Percentiles rank a stretch among this genome's conserved stretches.
Conservation (phyloP, 2,888 invertebrate species). For the Drosophila setosimentum region DNA sequence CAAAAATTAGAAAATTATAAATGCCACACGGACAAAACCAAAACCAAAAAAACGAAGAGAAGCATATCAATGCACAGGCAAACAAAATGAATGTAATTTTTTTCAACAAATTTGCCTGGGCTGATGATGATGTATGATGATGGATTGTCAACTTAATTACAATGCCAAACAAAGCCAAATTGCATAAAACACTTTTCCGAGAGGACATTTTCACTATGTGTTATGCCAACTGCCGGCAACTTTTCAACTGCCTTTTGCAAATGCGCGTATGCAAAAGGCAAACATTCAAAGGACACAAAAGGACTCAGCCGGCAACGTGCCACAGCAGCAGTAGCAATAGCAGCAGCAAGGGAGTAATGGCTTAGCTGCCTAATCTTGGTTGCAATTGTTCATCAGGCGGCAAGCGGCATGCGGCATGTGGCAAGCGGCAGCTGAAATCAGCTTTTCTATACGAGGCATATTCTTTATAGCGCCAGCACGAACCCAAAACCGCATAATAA, state of each 20-base stretch:
- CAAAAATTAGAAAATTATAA: constrained; percentile 41
- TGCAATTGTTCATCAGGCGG: constrained; percentile 63
- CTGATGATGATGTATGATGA: constrained; percentile 82
- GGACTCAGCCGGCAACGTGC: constrained; percentile 54
- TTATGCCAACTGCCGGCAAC: constrained; percentile 46
- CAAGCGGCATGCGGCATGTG: constrained; percentile 8
- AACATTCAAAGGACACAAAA: constrained; percentile 51
- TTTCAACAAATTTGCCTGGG: constrained; percentile 23
- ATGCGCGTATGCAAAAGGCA: constrained; percentile 58
- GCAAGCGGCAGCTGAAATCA: constrained; percentile 24
- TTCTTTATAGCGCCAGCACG: constrained; percentile 33
- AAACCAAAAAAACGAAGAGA: constrained; percentile 3
- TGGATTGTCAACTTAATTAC: constrained; percentile 83
- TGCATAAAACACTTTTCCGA: constrained; percentile 59
- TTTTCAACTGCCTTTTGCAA: constrained; percentile 36
- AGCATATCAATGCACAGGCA: constrained; percentile 25
- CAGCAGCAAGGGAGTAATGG: constrained; percentile 45
- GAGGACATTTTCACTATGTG: constrained; percentile 40
- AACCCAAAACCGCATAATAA: constrained; percentile 73
- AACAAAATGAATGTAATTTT: constrained; percentile 12
- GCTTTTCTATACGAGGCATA: constrained; percentile 21
- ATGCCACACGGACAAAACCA: constrained; percentile 2
- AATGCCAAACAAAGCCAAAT: constrained; percentile 78
- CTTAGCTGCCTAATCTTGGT: constrained; percentile 74
- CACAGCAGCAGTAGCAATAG: constrained; percentile 25